phyloP scores from a whole-genome alignment of 2,113 vertebrate species.

The Choloepus hoffmanni region DNA sequence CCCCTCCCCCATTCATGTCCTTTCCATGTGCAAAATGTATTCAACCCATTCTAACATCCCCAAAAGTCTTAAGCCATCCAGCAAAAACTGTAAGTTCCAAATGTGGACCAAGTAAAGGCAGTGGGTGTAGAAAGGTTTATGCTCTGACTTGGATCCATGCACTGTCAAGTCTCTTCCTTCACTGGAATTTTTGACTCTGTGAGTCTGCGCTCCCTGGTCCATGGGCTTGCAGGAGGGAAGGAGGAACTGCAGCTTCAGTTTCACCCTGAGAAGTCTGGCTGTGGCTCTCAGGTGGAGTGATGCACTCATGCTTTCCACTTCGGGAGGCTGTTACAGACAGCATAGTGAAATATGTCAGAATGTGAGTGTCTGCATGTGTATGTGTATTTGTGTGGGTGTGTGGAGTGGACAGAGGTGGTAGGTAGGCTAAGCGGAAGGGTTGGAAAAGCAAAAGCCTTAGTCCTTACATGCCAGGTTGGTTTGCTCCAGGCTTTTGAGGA shows the following conservation, averaged over 20 bases:
- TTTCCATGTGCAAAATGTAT: too few relatives aligned
- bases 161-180: accelerated
- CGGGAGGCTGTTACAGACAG: not conserved
- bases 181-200: not conserved
- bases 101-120: not conserved
- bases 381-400: accelerated
- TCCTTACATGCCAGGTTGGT: too few relatives aligned
- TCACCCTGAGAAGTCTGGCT: not conserved
- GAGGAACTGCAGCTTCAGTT: too few relatives aligned
- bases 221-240: not conserved
- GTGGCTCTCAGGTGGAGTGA: not conserved
- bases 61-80: too few relatives aligned
- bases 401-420: accelerated
- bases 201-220: not conserved
- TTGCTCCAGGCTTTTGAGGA: constrained; percentile 32
- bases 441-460: not conserved
- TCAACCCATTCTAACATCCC: too few relatives aligned
- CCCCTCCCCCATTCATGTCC: too few relatives aligned
- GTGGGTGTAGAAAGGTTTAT: not conserved
- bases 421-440: not conserved
- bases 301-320: not conserved
- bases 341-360: accelerated
- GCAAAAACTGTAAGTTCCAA: too few relatives aligned
- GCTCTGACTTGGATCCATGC: accelerated
- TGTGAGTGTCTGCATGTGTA: too few relatives aligned